phyloP scores from a whole-genome alignment of 2,113 vertebrate genomes.

The Bufo bufo region DNA sequence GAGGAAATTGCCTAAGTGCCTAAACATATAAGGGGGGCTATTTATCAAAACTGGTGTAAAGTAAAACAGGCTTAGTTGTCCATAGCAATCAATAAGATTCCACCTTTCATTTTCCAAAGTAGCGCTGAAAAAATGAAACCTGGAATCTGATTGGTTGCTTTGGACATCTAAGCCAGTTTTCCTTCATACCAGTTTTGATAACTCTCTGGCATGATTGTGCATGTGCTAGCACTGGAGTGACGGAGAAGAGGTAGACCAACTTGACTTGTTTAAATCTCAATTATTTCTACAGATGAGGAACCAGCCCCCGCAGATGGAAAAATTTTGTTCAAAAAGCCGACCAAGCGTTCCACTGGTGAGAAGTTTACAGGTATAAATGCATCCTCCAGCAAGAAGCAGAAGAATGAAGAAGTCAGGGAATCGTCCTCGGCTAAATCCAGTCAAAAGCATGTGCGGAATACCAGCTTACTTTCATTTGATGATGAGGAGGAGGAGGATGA shows the following conservation, averaged over 20 bases:
- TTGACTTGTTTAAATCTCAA: too few species aligned
- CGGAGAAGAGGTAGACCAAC: background rate
- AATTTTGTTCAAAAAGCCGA: constrained; percentile 92
- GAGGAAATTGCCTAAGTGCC: too few species aligned
- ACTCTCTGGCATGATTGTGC: background rate
- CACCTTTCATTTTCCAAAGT: too few species aligned
- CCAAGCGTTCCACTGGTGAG: constrained; percentile 84
- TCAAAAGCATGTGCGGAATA: constrained; percentile 88
- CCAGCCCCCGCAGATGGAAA: constrained; percentile 81
- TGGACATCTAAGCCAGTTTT: too few species aligned
- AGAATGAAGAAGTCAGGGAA: constrained; percentile 66
- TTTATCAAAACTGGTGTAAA: too few species aligned
- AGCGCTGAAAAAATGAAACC: too few species aligned
- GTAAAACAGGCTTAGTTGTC: too few species aligned
- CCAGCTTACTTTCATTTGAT: constrained; percentile 92
- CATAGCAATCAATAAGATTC: too few species aligned
- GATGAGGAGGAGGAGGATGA: constrained; percentile 88
- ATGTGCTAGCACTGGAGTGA: background rate
- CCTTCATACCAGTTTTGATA: too few species aligned
- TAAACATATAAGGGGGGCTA: too few species aligned
- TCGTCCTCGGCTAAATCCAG: constrained; percentile 67
- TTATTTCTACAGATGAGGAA: constrained; percentile 75
- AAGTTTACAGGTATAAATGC: constrained; percentile 84
- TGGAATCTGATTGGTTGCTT: too few species aligned
- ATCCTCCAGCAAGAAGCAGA: constrained; percentile 90